Evolutionary conservation across 2,113 vertebrate species (phyloP).

Genomic region (Parus major): DNA sequence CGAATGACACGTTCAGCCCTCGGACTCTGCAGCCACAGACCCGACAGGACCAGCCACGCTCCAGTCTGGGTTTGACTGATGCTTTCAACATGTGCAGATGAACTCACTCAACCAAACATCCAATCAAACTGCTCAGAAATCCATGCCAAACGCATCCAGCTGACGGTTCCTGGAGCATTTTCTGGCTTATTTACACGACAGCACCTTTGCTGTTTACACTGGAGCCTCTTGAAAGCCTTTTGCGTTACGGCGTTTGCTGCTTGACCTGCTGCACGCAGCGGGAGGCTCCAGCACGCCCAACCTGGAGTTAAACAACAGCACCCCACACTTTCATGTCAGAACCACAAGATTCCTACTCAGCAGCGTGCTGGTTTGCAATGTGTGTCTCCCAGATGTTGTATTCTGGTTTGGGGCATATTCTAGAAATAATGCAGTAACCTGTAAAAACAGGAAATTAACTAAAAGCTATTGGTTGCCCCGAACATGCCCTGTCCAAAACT

Average conservation of each 20-base stretch:
- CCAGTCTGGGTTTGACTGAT: not conserved
- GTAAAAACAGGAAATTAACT: slow-evolving; percentile 32
- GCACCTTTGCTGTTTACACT: not conserved
- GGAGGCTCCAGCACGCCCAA: not conserved
- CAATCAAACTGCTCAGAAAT: not conserved
- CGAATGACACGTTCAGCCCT: not conserved
- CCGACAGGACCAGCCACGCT: not conserved
- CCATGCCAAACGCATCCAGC: not conserved
- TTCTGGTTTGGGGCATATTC: not conserved
- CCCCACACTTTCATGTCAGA: not conserved
- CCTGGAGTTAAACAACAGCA: not conserved
- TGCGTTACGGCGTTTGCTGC: not conserved
- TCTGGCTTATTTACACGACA: not conserved
- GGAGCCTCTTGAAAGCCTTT: not conserved
- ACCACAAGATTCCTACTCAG: not conserved
- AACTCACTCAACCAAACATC: not conserved
- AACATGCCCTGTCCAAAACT: not conserved
- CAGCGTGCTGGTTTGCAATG: not conserved
- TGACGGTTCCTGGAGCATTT: not conserved
- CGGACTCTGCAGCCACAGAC: not conserved
- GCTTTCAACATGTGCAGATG: not conserved
- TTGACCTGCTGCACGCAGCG: not conserved
- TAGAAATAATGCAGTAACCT: not conserved
- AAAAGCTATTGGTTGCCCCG: rapidly evolving
- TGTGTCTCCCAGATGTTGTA: not conserved